Evolutionary conservation across 1,140 invertebrate species (phyloP).

Genomic region (Drosophila sulfurigaster): DNA sequence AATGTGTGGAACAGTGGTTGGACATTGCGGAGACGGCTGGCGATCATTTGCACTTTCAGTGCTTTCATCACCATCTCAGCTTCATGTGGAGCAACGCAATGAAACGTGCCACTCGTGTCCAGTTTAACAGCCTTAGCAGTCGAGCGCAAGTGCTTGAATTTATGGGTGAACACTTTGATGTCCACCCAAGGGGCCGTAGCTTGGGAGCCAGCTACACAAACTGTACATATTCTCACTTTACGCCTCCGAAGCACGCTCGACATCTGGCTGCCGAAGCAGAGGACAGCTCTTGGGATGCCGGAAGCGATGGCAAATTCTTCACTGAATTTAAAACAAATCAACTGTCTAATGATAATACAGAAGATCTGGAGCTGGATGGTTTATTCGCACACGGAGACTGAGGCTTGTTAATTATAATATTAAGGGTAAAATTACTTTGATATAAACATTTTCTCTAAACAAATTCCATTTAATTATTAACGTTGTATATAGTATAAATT

Average conservation of each 20-base stretch:
- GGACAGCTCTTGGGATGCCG: constrained; percentile 53
- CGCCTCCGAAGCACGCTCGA: constrained; percentile 59
- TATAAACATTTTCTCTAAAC: neutral
- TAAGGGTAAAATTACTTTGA: constrained; percentile 5
- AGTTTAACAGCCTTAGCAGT: constrained; percentile 92
- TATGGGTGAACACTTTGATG: constrained; percentile 85
- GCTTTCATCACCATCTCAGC: constrained; percentile 96
- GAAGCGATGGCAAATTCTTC: constrained; percentile 74
- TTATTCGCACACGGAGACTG: constrained; percentile 54
- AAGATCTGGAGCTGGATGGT: constrained; percentile 57
- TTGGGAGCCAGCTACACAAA: constrained; percentile 45
- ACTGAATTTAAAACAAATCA: constrained; percentile 67
- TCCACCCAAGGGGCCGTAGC: constrained; percentile 31
- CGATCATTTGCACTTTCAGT: constrained; percentile 89
- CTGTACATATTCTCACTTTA: constrained; percentile 70
- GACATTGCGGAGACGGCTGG: constrained; percentile 87
- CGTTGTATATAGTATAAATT: neutral
- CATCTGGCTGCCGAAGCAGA: constrained; percentile 55
- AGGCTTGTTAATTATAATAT: constrained; percentile 7
- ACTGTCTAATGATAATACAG: constrained; percentile 29
- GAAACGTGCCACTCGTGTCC: constrained; percentile 88
- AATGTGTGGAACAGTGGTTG: constrained; percentile 95
- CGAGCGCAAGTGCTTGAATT: constrained; percentile 90
- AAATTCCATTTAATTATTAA: neutral
- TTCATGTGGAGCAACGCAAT: constrained; percentile 96